phyloP scores from a whole-genome alignment of 2,888 invertebrate species.

The Acanthococcus lagerstroemiae region DNA sequence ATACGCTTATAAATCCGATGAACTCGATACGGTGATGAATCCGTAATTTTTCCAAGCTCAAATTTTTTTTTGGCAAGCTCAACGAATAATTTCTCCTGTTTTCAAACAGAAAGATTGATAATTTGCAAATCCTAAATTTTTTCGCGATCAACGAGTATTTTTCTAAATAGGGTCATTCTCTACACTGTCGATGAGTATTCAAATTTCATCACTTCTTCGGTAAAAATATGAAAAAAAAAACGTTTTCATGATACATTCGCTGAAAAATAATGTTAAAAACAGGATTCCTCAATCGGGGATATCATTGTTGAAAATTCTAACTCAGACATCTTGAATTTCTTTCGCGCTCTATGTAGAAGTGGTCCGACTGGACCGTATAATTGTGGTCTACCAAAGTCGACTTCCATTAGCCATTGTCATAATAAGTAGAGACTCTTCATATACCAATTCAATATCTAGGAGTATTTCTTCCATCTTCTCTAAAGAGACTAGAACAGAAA shows the following conservation, averaged over 20 bases:
- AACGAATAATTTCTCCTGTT: conserved; percentile 2
- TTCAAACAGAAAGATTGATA: not conserved
- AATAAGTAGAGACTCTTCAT: no score
- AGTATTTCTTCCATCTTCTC: no score
- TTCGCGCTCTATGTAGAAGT: not conserved
- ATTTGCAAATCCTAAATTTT: not conserved
- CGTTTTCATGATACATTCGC: not conserved
- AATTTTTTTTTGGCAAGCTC: no score
- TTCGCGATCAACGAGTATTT: conserved; percentile 1
- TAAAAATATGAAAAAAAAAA: not conserved
- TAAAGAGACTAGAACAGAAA: no score
- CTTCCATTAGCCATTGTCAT: no score
- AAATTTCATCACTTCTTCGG: not conserved
- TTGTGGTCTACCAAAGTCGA: no score
- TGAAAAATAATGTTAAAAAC: conserved; percentile 4
- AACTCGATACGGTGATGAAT: no score
- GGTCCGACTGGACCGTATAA: no score
- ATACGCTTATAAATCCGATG: no score
- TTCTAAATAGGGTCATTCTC: conserved; percentile 1
- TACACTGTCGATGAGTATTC: not conserved
- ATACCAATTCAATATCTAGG: no score
- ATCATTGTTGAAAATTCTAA: conserved; percentile 6
- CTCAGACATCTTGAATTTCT: not conserved
- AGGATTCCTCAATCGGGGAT: not conserved
- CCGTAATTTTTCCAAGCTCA: no score